Conservation (phyloP, 2,888 invertebrate genomes). For the Melikaiella ostensackeni region DNA sequence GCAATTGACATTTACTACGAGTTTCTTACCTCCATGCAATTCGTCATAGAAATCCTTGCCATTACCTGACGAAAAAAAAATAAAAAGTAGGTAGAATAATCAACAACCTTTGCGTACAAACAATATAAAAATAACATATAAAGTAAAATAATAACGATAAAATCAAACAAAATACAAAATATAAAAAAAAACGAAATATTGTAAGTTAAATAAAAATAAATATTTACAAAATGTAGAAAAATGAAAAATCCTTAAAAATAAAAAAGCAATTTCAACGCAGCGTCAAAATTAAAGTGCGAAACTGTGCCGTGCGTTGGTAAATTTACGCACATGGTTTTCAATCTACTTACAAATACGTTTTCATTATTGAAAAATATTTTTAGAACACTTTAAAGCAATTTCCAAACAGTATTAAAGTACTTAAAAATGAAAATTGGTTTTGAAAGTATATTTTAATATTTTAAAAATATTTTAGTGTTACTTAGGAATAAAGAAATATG, state of each 20-base stretch:
- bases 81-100: constrained; percentile 61
- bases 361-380: not conserved
- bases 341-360: not conserved
- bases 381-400: not conserved
- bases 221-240: not conserved
- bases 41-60: constrained; percentile 74
- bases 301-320: not conserved
- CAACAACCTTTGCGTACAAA: constrained; percentile 14
- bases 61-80: constrained; percentile 69
- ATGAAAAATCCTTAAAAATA: not conserved
- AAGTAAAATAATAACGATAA: constrained; percentile 3
- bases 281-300: not conserved
- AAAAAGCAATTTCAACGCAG: not conserved
- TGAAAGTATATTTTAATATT: not conserved
- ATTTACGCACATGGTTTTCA: not conserved
- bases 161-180: not conserved
- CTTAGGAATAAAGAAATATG: too few species aligned
- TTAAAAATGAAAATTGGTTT: not conserved
- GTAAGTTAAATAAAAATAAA: not conserved
- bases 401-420: not conserved
- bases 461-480: not conserved
- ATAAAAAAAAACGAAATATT: not conserved
- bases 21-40: constrained; percentile 73
- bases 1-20: constrained; percentile 40
- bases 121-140: not conserved